Percentiles rank a stretch among this genome's conserved stretches.
Conservation (phyloP, 2,797 vertebrate genomes). For the Adrianichthys oophorus region DNA sequence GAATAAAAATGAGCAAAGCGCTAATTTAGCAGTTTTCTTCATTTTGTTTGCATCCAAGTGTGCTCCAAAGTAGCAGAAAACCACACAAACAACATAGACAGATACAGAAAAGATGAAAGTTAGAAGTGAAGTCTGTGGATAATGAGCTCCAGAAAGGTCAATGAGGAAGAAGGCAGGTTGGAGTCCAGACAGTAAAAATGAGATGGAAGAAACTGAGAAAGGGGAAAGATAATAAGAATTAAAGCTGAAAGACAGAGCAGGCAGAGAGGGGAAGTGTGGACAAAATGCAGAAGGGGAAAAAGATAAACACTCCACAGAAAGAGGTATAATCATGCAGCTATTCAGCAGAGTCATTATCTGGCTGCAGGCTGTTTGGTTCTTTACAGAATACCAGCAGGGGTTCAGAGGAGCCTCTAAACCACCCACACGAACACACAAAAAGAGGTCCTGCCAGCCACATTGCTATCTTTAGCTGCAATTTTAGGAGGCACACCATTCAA, state of each 20-base stretch:
- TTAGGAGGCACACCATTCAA: conserved; percentile 57
- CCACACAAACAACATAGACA: conserved; percentile 9
- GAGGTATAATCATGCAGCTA: conserved; percentile 75
- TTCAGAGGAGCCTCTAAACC: conserved; percentile 65
- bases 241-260: conserved; percentile 23
- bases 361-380: conserved; percentile 72
- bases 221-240: conserved; percentile 27
- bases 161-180: conserved; percentile 19
- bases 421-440: conserved; percentile 59
- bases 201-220: conserved; percentile 27
- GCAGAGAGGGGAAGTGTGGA: conserved; percentile 48
- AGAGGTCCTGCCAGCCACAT: conserved; percentile 61
- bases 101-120: conserved; percentile 7
- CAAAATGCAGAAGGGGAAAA: conserved; percentile 49
- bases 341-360: conserved; percentile 74
- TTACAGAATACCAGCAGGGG: conserved; percentile 71
- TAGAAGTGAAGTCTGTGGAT: conserved; percentile 20
- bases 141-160: conserved; percentile 36
- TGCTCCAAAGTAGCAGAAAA: neutral
- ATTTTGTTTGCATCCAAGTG: neutral
- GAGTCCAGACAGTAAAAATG: conserved; percentile 29
- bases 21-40: neutral
- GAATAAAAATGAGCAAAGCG: neutral
- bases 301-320: conserved; percentile 68
- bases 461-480: conserved; percentile 63